A percentile compares a stretch with the other conserved stretches of the same genome.
Evolutionary conservation across 2,888 invertebrate genomes (phyloP).

Genomic region (Exocentrus adspersus): DNA sequence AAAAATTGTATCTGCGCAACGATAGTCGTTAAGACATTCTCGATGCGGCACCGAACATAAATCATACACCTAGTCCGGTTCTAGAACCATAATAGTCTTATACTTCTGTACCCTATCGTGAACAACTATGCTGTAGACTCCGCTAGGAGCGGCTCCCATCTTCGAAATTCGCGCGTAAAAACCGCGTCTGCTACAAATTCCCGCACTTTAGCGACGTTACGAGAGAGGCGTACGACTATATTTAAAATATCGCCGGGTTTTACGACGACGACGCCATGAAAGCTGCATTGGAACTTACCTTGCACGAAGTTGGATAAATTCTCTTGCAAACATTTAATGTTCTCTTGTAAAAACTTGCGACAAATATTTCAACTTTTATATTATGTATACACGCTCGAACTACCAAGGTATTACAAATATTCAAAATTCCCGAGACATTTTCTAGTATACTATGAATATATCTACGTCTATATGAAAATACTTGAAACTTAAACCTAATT

Average conservation of each 20-base stretch:
- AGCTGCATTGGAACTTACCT: constrained; percentile 5
- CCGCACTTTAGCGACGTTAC: neutral
- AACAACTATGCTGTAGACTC: too few relatives aligned
- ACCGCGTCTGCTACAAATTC: too few relatives aligned
- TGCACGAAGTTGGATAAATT: constrained; percentile 7
- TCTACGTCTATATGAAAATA: neutral
- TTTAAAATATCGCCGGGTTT: constrained; percentile 9
- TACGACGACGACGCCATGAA: neutral
- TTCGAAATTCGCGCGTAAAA: too few relatives aligned
- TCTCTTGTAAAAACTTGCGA: constrained; percentile 24
- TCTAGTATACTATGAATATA: neutral
- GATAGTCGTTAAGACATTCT: neutral
- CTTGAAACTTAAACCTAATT: neutral
- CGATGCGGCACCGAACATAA: too few relatives aligned
- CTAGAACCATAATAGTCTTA: too few relatives aligned
- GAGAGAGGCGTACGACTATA: neutral
- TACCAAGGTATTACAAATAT: neutral
- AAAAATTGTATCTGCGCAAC: neutral
- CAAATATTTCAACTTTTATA: too few relatives aligned
- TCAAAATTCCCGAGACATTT: neutral
- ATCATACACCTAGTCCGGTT: too few relatives aligned
- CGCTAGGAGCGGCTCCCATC: too few relatives aligned
- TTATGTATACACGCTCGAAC: too few relatives aligned
- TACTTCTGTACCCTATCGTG: too few relatives aligned
- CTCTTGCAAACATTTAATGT: constrained; percentile 10